Evolutionary conservation across 1,140 invertebrate species (phyloP).

Genomic region (Drosophila sp.): DNA sequence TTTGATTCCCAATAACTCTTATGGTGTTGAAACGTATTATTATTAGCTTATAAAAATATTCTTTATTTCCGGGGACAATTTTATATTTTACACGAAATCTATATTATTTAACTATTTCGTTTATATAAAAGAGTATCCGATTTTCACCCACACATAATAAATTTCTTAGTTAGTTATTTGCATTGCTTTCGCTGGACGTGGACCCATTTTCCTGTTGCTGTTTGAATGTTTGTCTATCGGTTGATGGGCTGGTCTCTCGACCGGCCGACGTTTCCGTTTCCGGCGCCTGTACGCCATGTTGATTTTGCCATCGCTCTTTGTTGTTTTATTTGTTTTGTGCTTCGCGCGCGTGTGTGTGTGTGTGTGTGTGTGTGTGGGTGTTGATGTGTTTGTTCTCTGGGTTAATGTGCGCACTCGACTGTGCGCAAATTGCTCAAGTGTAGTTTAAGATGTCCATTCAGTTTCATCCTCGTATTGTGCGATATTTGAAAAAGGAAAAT

Average conservation of each 20-base stretch:
- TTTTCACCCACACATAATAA: not conserved
- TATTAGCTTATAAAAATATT: no score
- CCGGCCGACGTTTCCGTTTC: conserved; percentile 78
- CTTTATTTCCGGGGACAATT: no score
- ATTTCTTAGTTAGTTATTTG: conserved; percentile 27
- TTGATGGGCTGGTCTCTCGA: conserved; percentile 53
- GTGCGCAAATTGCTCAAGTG: conserved; percentile 82
- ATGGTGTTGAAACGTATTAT: no score
- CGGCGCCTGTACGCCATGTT: conserved; percentile 75
- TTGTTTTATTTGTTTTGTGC: conserved; percentile 59
- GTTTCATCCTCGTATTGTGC: conserved; percentile 44
- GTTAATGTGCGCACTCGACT: conserved; percentile 81
- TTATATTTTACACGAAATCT: no score
- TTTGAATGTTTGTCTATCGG: conserved; percentile 69
- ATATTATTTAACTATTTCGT: no score
- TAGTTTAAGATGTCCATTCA: conserved; percentile 68
- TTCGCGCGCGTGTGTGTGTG: conserved; percentile 11
- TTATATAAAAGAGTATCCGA: conserved; percentile 7
- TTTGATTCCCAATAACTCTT: no score
- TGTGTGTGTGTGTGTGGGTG: conserved; percentile 23
- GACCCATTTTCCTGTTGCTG: conserved; percentile 32
- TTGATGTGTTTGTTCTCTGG: conserved; percentile 53
- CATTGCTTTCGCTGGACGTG: conserved; percentile 20
- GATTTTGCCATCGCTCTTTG: conserved; percentile 62
- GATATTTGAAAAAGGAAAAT: conserved; percentile 40